Conservation (phyloP, 2,113 vertebrate species). For the Xerus inauris region DNA sequence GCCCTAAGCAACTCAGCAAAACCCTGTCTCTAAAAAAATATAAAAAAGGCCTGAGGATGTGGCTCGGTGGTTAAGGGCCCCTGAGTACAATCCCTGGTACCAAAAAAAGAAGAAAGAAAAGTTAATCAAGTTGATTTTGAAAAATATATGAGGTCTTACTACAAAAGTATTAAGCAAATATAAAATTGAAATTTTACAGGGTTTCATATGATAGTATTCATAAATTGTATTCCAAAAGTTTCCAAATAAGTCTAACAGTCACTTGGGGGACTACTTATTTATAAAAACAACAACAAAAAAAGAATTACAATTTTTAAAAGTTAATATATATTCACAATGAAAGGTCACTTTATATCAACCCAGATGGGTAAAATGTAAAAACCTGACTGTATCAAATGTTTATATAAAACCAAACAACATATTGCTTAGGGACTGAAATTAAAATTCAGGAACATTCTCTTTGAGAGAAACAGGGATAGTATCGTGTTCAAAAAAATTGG, state of each 20-base stretch:
- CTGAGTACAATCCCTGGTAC: no score
- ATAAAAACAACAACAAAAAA: constrained; percentile 22
- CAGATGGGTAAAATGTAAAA: constrained; percentile 50
- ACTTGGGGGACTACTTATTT: neutral
- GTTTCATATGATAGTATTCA: constrained; percentile 39
- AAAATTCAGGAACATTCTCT: constrained; percentile 2
- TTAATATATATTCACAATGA: constrained; percentile 14
- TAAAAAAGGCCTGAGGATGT: no score
- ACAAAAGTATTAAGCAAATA: constrained; percentile 34
- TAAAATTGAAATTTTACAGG: constrained; percentile 22
- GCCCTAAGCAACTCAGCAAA: no score
- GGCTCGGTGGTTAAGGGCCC: no score
- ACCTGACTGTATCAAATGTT: constrained; percentile 8
- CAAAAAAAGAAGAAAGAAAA: neutral
- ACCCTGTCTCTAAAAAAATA: no score
- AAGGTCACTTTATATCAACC: constrained; percentile 11
- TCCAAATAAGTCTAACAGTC: constrained; percentile 34
- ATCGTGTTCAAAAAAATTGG: neutral
- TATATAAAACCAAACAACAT: constrained; percentile 46
- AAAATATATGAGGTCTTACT: neutral
- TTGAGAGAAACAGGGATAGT: neutral
- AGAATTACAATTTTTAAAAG: constrained; percentile 14
- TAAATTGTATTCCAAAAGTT: constrained; percentile 34
- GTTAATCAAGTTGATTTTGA: neutral
- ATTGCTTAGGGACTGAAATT: neutral